phyloP scores from a whole-genome alignment of 2,797 vertebrate species.

The Chanos chanos region DNA sequence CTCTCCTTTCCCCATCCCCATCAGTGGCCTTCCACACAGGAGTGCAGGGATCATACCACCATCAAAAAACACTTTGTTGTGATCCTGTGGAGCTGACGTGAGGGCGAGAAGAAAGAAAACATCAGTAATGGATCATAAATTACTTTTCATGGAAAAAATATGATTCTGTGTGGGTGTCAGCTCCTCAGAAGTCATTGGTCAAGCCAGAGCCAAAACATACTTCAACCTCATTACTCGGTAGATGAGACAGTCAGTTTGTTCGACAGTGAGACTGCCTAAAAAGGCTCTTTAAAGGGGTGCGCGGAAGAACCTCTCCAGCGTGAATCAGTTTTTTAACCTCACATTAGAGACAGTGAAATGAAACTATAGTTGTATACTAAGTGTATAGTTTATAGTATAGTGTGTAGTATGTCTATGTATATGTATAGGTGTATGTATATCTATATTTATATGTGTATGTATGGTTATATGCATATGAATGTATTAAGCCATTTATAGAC shows the following conservation, averaged over 20 bases:
- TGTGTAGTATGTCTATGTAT: no score
- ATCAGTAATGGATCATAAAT: conserved; percentile 67
- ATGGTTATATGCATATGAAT: no score
- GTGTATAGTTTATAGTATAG: no score
- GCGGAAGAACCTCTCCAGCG: neutral
- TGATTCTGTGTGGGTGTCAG: conserved; percentile 72
- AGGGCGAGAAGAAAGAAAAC: conserved; percentile 55
- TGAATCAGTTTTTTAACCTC: neutral
- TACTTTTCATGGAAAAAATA: conserved; percentile 59
- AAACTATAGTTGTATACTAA: no score
- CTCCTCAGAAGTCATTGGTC: conserved; percentile 46
- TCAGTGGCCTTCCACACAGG: conserved; percentile 47
- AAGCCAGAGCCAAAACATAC: conserved; percentile 46
- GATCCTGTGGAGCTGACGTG: conserved; percentile 50
- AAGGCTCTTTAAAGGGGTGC: conserved; percentile 26
- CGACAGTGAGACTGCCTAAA: conserved; percentile 19
- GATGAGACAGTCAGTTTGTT: conserved; percentile 50
- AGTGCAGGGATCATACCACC: conserved; percentile 57
- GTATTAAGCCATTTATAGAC: no score
- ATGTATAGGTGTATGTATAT: conserved; percentile 9
- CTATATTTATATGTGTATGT: conserved; percentile 40
- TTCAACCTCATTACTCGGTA: conserved; percentile 48
- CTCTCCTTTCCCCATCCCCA: conserved; percentile 22
- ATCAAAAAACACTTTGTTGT: conserved; percentile 65
- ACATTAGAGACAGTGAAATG: no score